A percentile compares a stretch with the other conserved stretches of the same genome.
Evolutionary conservation across 2,113 vertebrate species (phyloP).

Genomic region (Plecotus auritus): DNA sequence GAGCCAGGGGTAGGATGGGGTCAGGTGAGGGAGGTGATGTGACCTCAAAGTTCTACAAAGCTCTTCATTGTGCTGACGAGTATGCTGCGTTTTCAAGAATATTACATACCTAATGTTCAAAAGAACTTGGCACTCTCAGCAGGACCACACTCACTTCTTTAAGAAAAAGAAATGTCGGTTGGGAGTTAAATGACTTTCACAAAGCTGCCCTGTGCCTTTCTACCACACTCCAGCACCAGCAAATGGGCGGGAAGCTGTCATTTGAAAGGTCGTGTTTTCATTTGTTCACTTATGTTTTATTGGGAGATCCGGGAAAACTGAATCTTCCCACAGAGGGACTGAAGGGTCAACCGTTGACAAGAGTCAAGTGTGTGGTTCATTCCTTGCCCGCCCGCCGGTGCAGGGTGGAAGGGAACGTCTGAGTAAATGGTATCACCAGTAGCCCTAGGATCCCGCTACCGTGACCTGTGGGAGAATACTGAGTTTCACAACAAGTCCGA

Average conservation of each 20-base stretch:
- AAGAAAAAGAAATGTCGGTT: background rate
- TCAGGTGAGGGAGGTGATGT: fast-evolving
- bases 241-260: background rate
- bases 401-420: background rate
- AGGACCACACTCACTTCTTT: background rate
- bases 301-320: background rate
- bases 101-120: background rate
- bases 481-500: background rate
- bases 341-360: fast-evolving
- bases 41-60: too few relatives aligned
- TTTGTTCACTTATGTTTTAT: background rate
- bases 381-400: background rate
- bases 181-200: background rate
- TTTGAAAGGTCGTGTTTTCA: background rate
- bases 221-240: fast-evolving
- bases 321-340: background rate
- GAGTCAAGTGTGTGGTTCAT: background rate
- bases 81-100: background rate
- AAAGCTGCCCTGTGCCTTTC: background rate
- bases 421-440: fast-evolving
- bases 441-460: background rate
- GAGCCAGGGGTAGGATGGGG: fast-evolving
- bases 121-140: background rate
- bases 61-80: background rate
- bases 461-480: background rate